Conservation (phyloP, 2,888 invertebrate species). For the Lochmaea crataegi region DNA sequence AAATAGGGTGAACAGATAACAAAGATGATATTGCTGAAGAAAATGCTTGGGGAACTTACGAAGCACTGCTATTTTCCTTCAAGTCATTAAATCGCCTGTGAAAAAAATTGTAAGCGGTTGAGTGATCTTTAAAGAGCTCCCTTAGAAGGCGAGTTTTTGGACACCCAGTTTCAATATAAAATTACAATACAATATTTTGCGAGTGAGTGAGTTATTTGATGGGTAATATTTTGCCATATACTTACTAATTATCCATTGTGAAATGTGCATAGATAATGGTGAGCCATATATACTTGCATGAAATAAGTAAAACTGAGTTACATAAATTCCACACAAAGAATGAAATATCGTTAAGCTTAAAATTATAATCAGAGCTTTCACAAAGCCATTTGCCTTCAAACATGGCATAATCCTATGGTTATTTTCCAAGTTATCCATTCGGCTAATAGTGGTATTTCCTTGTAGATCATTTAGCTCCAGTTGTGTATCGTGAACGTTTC, state of each 20-base stretch:
- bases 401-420: conserved; percentile 15
- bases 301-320: background rate
- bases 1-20: too few relatives aligned
- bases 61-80: too few relatives aligned
- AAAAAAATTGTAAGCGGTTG: too few relatives aligned
- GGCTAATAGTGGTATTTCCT: background rate
- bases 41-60: too few relatives aligned
- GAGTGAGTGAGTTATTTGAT: too few relatives aligned
- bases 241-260: background rate
- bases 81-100: too few relatives aligned
- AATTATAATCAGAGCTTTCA: conserved; percentile 9
- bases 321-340: background rate
- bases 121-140: too few relatives aligned
- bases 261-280: background rate
- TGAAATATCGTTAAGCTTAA: background rate
- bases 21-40: too few relatives aligned
- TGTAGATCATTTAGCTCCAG: conserved; percentile 3
- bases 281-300: background rate
- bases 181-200: too few relatives aligned
- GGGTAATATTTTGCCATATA: background rate
- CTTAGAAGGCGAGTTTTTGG: too few relatives aligned
- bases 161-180: too few relatives aligned
- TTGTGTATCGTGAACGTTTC: background rate
- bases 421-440: background rate
- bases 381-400: conserved; percentile 6